A percentile compares a stretch with the other conserved stretches of the same genome.
Evolutionary conservation across 2,113 vertebrate species (phyloP).

Genomic region (Recurvirostra avosetta): DNA sequence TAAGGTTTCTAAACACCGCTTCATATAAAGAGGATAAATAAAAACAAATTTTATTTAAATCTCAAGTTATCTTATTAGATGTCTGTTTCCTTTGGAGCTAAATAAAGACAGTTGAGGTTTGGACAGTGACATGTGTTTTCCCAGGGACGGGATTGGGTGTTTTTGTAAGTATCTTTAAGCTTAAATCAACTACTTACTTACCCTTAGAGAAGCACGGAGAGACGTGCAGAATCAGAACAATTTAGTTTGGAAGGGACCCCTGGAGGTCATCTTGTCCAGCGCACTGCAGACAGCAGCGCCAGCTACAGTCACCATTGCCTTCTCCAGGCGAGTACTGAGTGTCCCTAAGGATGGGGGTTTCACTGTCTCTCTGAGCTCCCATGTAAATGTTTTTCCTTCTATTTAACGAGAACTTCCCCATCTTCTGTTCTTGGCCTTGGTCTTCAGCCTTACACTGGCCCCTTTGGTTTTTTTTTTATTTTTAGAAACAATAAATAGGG

Average conservation of each 20-base stretch:
- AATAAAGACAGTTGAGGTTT: background rate
- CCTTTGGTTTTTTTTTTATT: background rate
- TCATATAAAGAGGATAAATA: background rate
- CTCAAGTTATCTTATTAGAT: background rate
- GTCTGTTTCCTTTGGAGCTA: background rate
- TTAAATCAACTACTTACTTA: background rate
- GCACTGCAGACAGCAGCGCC: fast-evolving
- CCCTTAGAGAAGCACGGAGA: background rate
- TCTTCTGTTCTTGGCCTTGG: background rate
- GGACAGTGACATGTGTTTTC: fast-evolving
- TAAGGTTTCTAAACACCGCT: background rate
- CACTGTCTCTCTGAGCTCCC: background rate
- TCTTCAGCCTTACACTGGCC: background rate
- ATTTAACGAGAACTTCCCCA: background rate
- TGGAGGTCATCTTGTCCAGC: too few relatives aligned
- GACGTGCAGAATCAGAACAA: background rate
- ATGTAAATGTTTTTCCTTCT: background rate
- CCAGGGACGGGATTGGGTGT: background rate
- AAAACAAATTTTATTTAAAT: background rate
- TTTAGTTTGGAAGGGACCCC: background rate
- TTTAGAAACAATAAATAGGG: background rate
- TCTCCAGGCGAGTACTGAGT: fast-evolving
- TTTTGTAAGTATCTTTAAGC: background rate
- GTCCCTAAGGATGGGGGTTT: background rate
- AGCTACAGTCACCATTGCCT: fast-evolving